Percentiles rank a stretch among this genome's conserved stretches.
Evolutionary conservation across 2,888 invertebrate genomes (phyloP).

Genomic region (Heliconius ismenius): DNA sequence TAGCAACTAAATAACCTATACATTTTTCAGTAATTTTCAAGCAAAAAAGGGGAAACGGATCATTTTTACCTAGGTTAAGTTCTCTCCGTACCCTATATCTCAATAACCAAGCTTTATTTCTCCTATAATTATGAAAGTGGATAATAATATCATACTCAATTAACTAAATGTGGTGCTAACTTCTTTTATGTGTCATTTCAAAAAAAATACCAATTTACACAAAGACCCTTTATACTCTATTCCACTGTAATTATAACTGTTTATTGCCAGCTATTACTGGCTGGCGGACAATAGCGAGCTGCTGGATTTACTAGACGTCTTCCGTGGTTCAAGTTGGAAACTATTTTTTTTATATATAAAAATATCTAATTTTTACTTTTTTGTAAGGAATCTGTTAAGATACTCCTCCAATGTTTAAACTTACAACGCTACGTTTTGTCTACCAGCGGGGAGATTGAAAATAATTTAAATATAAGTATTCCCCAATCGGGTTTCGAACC

Average conservation of each 20-base stretch:
- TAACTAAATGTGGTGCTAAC: background rate
- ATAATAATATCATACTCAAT: background rate
- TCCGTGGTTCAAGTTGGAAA: conserved; percentile 12
- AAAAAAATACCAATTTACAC: conserved; percentile 31
- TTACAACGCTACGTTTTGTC: no score
- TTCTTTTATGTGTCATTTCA: background rate
- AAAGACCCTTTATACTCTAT: conserved; percentile 39
- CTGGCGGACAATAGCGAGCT: conserved; percentile 52
- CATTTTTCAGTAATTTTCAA: no score
- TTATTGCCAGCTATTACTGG: conserved; percentile 59
- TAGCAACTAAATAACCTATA: no score
- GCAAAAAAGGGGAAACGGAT: no score
- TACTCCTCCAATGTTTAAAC: no score
- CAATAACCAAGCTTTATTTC: background rate
- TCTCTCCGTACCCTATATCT: background rate
- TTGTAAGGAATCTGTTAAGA: no score
- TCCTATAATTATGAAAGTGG: background rate
- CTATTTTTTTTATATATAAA: background rate
- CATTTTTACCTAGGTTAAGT: background rate
- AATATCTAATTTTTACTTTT: background rate
- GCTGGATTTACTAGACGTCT: conserved; percentile 33
- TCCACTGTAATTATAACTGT: conserved; percentile 60
- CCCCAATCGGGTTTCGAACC: no score
- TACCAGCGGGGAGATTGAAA: no score
- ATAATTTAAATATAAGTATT: no score